Evolutionary conservation across 2,113 vertebrate genomes (phyloP), one percentile per base, ranked within the genome.

Genomic region (Clupea harengus): DNA sequence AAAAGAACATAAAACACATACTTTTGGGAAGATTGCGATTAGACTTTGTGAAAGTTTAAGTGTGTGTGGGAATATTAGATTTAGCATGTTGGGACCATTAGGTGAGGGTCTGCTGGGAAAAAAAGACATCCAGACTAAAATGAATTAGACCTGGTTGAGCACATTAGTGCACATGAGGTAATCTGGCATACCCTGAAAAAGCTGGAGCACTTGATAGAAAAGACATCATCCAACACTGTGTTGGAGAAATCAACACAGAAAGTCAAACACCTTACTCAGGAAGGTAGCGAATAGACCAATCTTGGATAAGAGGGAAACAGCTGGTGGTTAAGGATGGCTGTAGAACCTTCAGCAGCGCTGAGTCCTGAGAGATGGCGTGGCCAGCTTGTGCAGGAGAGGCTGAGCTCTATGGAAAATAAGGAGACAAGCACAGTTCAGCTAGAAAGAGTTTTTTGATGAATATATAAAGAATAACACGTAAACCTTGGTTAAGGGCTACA

Each of bases 131-230:
- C 90, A 87, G 90, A 92, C 91, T 93, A 94, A 95, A 95, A 95
- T 89, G 93, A 94, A 95, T 95, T 95, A 95, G 93, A 94, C 92
- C 91, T 75, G 81, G 52, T 88, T 83, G 90, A 91, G 92, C 90
- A 92, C 92, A 93, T 89, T 90, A 91, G 47, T 7, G 83, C 90
- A 91, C 88, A 92, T 94, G 94, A 95, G 91, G 91, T 95, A 93
- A 94, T 93, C 86, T 84, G 86, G 90, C 93, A 91, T 92, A 89
- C 81, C 83, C 47, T 4, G 52, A 83, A 83, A 28, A 45, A 49
- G 46, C 52, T 57, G 45, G 9, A 85, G 72, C 32, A 22, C 81
- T 88, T 49, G 64, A 45, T 84, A 75, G 39, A 39, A 75, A 75
- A 72, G 64, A 72, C 64, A 72, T 72, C 64, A 72, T 39, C 39